Base-by-base conservation (phyloP, 2,797 vertebrate genomes). In the Ptychobarbus kaznakovi region DNA sequence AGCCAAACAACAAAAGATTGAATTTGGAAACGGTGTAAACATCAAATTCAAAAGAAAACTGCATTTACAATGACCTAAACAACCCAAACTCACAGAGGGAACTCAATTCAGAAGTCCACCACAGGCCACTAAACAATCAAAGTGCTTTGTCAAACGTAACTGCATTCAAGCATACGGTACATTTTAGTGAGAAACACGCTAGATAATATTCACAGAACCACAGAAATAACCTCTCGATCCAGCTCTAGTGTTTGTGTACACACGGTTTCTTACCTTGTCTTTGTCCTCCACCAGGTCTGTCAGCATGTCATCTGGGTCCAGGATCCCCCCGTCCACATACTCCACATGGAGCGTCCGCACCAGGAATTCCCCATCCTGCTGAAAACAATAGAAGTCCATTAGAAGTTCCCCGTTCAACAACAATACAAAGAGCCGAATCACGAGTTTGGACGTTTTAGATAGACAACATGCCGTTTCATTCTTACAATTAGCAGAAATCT, bases 251-350 rank as follows among this genome's bases (percentile, higher is more conserved):
- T n/a, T 32, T 35, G 9, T 63, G 4, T 20, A 42, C 3, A 73
- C n/a, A 65, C 12, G 28, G 9, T 56, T 70, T 32, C 89, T 95
- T 95, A 99, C 97, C 97, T 97, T 98, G 91, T 99, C 97, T 93
- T 96, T 94, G 94, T 99, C 97, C 89, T 99, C 98, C 89, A 98
- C 95, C 20, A 99, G 96, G 92, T 99, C 98, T 78, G 91, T 92
- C 90, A 99, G 93, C 88, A 96, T 88, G 90, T 99, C 98, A 91
- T 99, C 97, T 89, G 96, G 96, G 93, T 99, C 97, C 93, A 99
- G 92, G 89, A 99, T 98, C 28, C 97, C 97, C 90, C 97, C 98
- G 77, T 99, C 97, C 38, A 88, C 88, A 79, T 98, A 98, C 89
- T 98, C 97, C 93, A 99, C 90, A 90, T 97, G 97, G 88, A 97